Evolutionary conservation across 2,113 vertebrate genomes (phyloP), one percentile per base, ranked within the genome.

Genomic region (Glaucidium brasilianum): DNA sequence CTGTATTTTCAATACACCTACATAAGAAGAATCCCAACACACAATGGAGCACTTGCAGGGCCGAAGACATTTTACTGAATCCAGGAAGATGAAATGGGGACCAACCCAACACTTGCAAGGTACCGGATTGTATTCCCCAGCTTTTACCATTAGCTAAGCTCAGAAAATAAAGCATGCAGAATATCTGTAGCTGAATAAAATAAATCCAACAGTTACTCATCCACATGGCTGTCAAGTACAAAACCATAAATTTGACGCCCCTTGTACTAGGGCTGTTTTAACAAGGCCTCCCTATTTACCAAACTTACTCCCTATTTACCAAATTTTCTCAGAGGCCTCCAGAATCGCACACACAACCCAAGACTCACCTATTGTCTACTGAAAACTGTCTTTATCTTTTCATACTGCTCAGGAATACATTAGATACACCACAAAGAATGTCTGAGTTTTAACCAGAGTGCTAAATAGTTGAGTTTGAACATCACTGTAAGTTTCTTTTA

Each of bases 331-430:
- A 7, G 37, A 68, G 22, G 74, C 30, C 23, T 27, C n/a, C 30
- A 52, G 52, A 26, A 66, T 3, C 6, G 29, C 35, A 63, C 32
- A 63, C 29, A 39, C 25, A 13, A 4, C 7, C 8, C 56, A 27
- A 41, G 32, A 35, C 34, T 66, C n/a, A 15, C 3, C 2, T 0
- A 25, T 4, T 21, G 43, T 15, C 25, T 29, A 26, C 45, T 49
- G 25, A 49, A 58, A 62, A 30, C 2, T 23, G n/a, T 5, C 29
- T 23, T 13, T 27, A 58, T 6, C 56, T 52, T 29, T 5, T 10
- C 80, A 22, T 2, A 41, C 6, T 56, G 30, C 15, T 47, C 64
- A 84, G 12, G 55, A 80, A 78, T 30, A 56, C 16, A 16, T 15
- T 10, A 34, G 19, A 37, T 26, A 56, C 0, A 52, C 2, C 32